Conservation (phyloP, 1,140 invertebrate species). For the Diachasmimorpha longicaudata region DNA sequence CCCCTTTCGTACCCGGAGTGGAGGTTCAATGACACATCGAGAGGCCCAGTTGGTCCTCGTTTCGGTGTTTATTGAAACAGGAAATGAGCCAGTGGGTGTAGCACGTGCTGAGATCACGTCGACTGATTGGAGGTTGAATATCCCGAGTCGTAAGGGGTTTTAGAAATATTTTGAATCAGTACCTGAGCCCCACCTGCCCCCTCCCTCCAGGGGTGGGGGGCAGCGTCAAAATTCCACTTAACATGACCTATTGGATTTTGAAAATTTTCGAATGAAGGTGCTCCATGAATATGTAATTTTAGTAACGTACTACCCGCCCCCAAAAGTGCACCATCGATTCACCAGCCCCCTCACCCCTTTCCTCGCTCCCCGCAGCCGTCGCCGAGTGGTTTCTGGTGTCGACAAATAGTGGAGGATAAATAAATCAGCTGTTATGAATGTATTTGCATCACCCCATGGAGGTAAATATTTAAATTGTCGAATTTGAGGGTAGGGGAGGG, state of each 20-base stretch:
- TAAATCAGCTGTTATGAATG: not conserved
- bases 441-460: too few species aligned
- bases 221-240: constrained; percentile 28
- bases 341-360: too few species aligned
- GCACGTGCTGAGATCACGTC: not conserved
- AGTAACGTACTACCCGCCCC: constrained; percentile 35
- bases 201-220: too few species aligned
- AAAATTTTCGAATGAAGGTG: constrained; percentile 21
- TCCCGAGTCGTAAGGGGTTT: not conserved
- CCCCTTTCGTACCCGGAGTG: too few species aligned
- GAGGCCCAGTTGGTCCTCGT: not conserved
- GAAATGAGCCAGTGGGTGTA: not conserved
- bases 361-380: too few species aligned
- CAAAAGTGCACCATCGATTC: too few species aligned
- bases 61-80: not conserved
- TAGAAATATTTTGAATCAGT: constrained; percentile 40
- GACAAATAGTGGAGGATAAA: too few species aligned
- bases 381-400: constrained; percentile 22
- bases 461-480: too few species aligned
- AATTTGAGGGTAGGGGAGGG: too few species aligned
- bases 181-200: constrained; percentile 40
- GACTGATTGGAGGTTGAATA: not conserved
- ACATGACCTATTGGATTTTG: constrained; percentile 29
- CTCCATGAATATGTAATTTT: constrained; percentile 49
- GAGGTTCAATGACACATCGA: too few species aligned